Conservation (phyloP, 2,888 invertebrate species). For the Ormyrus nitidulus region DNA sequence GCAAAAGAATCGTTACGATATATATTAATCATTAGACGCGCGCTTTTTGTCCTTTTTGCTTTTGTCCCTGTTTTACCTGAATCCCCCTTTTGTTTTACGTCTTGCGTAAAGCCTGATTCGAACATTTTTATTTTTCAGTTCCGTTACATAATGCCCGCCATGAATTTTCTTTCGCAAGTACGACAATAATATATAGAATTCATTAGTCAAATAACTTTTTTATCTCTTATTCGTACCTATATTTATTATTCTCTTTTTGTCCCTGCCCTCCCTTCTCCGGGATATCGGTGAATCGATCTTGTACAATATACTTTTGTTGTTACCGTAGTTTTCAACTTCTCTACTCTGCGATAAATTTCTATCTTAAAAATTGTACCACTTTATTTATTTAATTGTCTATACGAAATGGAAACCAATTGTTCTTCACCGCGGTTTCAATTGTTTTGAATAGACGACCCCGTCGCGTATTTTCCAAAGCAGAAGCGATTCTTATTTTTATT, state of each 20-base stretch:
- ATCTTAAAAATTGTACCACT: too few relatives aligned
- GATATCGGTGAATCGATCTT: slow-evolving; percentile 22
- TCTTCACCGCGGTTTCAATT: too few relatives aligned
- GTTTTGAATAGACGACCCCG: too few relatives aligned
- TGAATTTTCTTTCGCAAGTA: slow-evolving; percentile 5
- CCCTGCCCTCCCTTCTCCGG: slow-evolving; percentile 5
- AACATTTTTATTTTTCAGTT: slow-evolving; percentile 1
- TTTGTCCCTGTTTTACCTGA: background rate
- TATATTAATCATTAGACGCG: too few relatives aligned
- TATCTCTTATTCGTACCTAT: slow-evolving; percentile 9
- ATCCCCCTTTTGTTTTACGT: background rate
- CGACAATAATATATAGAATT: slow-evolving; percentile 39
- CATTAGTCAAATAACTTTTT: slow-evolving; percentile 41
- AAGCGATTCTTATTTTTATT: too few relatives aligned
- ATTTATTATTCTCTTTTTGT: slow-evolving; percentile 31
- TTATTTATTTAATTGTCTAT: too few relatives aligned
- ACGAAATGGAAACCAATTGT: too few relatives aligned
- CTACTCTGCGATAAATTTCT: too few relatives aligned
- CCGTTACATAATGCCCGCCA: background rate
- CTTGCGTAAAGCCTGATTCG: background rate
- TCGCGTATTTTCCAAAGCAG: too few relatives aligned
- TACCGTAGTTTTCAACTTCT: background rate
- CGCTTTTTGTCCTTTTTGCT: too few relatives aligned
- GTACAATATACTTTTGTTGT: slow-evolving; percentile 10
- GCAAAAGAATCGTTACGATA: too few relatives aligned